Evolutionary conservation across 1,140 invertebrate genomes (phyloP).

Genomic region (Zelostemma sp.): DNA sequence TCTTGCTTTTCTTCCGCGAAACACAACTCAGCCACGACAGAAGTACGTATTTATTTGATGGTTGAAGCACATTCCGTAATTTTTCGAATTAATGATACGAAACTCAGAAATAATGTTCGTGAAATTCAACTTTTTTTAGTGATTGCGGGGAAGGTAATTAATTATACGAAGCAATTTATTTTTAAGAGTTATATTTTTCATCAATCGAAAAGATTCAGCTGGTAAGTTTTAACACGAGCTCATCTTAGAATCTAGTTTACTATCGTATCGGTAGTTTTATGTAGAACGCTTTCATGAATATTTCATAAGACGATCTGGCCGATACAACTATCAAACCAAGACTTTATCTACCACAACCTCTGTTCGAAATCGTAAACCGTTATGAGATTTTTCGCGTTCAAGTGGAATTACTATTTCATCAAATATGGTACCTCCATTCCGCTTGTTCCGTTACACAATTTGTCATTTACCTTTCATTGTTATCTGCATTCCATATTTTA

Average conservation of each 20-base stretch:
- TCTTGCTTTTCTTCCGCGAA: not conserved
- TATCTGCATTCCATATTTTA: no score
- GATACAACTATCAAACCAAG: constrained; percentile 31
- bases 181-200: no score
- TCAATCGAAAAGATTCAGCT: constrained; percentile 13
- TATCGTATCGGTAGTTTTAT: constrained; percentile 23
- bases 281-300: constrained; percentile 36
- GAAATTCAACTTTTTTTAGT: not conserved
- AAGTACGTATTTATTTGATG: not conserved
- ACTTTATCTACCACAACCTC: constrained; percentile 8
- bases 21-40: not conserved
- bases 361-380: constrained; percentile 16
- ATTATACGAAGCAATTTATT: not conserved
- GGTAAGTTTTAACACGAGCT: constrained; percentile 5
- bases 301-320: constrained; percentile 36
- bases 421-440: no score
- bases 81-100: not conserved
- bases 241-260: constrained; percentile 19
- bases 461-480: no score
- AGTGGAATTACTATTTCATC: no score
- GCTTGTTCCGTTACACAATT: no score
- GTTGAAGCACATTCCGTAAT: not conserved
- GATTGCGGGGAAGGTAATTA: not conserved
- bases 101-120: not conserved
- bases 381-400: constrained; percentile 17